Percentiles rank a stretch among this genome's conserved stretches.
These are phyloP conservation scores for Poeciliopsis turrubarensis DNA, from an alignment of 2,113 vertebrate species.

Conservation along the genomic window DNA sequence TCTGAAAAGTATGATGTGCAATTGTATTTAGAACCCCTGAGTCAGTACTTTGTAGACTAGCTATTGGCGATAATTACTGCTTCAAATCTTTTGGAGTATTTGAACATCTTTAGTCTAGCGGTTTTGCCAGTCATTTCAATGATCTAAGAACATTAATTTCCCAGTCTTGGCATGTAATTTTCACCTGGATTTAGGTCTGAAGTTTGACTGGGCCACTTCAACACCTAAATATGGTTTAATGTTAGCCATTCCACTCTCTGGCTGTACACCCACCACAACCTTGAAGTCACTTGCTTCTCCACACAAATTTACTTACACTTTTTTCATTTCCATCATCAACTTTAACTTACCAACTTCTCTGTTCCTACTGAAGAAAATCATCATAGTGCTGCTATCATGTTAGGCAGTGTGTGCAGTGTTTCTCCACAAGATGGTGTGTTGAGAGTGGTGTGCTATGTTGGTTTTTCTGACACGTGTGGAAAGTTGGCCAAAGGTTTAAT, in stretches of 20 bases:
- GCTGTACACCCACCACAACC: not conserved
- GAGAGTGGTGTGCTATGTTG: no score
- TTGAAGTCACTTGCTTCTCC: not conserved
- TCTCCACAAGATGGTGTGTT: no score
- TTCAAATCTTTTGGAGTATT: not conserved
- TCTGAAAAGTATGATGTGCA: not conserved
- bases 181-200: no score
- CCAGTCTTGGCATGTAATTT: no score
- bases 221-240: not conserved
- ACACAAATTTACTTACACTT: not conserved
- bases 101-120: not conserved
- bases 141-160: not conserved
- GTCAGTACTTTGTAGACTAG: not conserved
- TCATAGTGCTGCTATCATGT: no score
- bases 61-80: not conserved
- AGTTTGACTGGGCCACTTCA: not conserved
- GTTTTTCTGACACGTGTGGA: no score
- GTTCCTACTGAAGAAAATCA: no score
- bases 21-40: not conserved
- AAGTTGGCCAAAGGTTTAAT: no score
- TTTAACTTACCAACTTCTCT: no score
- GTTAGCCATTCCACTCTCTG: not conserved
- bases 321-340: not conserved
- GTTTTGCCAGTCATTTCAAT: not conserved
- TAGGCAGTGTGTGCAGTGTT: no score